These are phyloP conservation scores for Ivindomyrus marchei DNA, from an alignment of 2,113 vertebrate species.

Conservation along the genomic window DNA sequence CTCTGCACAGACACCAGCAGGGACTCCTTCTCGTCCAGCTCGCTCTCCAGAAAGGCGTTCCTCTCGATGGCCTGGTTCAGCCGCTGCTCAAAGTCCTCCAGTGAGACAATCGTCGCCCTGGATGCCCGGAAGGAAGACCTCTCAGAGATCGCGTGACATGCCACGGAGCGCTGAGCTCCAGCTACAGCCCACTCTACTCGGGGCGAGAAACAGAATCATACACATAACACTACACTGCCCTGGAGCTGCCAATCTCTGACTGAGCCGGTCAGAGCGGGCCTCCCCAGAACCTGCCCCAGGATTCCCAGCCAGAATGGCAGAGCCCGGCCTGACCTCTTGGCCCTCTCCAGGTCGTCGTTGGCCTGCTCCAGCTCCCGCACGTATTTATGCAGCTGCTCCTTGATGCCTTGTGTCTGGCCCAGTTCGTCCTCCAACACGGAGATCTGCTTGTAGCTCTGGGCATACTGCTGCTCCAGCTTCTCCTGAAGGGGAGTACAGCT, in stretches of 20 bases:
- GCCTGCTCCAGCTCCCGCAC: conserved; percentile 95
- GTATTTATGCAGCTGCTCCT: conserved; percentile 95
- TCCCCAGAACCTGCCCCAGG: neutral
- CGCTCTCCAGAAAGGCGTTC: conserved; percentile 96
- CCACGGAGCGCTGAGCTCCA: neutral
- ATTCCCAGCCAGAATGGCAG: neutral
- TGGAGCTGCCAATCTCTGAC: neutral
- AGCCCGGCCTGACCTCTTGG: conserved; percentile 72
- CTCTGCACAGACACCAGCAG: conserved; percentile 91
- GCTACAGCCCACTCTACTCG: neutral
- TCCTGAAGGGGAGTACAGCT: conserved; percentile 61
- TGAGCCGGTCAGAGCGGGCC: neutral
- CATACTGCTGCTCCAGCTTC: conserved; percentile 90
- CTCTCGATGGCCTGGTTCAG: conserved; percentile 97
- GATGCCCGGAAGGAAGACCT: conserved; percentile 32
- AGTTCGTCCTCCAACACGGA: conserved; percentile 88
- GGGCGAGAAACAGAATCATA: neutral
- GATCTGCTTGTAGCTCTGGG: conserved; percentile 95
- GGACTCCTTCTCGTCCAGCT: conserved; percentile 96
- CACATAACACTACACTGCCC: neutral
- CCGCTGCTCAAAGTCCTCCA: conserved; percentile 96
- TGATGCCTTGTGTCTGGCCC: conserved; percentile 87
- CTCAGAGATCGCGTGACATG: neutral
- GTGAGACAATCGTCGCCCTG: conserved; percentile 94
- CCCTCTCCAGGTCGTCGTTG: conserved; percentile 95